phyloP scores from a whole-genome alignment of 2,888 invertebrate genomes.

The Perizoma flavofasciatum region DNA sequence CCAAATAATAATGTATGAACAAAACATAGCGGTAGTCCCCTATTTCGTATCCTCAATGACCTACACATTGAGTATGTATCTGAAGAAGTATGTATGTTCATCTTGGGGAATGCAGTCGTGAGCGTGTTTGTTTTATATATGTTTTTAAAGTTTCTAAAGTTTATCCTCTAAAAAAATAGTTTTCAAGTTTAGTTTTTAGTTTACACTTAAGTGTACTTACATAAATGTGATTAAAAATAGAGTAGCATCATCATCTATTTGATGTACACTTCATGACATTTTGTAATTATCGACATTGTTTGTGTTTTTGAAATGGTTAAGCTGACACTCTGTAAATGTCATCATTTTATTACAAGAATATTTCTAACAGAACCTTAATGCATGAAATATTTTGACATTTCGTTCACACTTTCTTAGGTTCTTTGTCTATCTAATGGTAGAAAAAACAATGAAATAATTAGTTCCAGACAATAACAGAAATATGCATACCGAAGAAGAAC shows the following conservation, averaged over 20 bases:
- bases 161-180: no score
- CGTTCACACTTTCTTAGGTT: constrained; percentile 28
- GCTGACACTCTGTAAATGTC: constrained; percentile 5
- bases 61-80: no score
- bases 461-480: constrained; percentile 36
- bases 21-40: no score
- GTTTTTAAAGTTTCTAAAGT: no score
- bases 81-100: no score
- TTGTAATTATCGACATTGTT: neutral
- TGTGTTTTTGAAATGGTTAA: neutral
- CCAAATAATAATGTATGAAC: no score
- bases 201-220: no score
- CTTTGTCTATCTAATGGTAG: constrained; percentile 29
- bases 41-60: no score
- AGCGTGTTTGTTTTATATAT: no score
- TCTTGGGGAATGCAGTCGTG: no score
- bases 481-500: constrained; percentile 36
- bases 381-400: constrained; percentile 19
- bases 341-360: constrained; percentile 6
- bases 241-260: neutral
- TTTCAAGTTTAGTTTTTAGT: no score
- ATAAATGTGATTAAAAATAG: no score
- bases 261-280: constrained; percentile 7
- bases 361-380: neutral
- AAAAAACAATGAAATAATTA: constrained; percentile 40